Percentiles rank a stretch among this genome's conserved stretches.
These are phyloP conservation scores for Stigmatopora nigra DNA, from an alignment of 2,113 vertebrate genomes.

Conservation along the genomic window DNA sequence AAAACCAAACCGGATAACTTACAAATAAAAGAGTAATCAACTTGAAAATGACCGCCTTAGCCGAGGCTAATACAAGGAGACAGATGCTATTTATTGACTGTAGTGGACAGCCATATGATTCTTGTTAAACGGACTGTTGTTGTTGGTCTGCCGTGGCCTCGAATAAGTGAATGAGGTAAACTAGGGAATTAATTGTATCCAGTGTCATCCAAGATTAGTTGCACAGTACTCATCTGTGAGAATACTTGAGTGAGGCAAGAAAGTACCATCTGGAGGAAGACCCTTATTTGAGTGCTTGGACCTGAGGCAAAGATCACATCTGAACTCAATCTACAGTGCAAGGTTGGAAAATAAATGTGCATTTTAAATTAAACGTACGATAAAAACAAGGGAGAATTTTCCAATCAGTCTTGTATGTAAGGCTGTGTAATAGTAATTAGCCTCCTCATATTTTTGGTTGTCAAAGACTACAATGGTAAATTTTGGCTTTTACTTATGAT, in stretches of 20 bases:
- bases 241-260: not conserved
- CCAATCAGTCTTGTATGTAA: not conserved
- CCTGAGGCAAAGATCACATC: not conserved
- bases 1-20: not conserved
- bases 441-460: no score
- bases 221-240: not conserved
- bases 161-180: not conserved
- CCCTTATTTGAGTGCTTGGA: not conserved
- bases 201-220: not conserved
- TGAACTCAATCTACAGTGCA: not conserved
- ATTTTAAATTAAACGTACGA: not conserved
- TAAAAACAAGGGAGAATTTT: not conserved
- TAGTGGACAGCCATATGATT: not conserved
- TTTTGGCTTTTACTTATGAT: no score
- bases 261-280: constrained; percentile 4
- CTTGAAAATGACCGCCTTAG: not conserved
- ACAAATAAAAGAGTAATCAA: not conserved
- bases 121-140: not conserved
- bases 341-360: not conserved
- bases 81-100: not conserved
- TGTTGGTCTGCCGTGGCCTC: not conserved
- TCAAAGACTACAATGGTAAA: no score
- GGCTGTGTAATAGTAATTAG: not conserved
- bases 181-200: not conserved
- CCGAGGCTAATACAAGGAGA: not conserved